These are phyloP conservation scores for Florisuga fusca DNA, from an alignment of 2,797 vertebrate species.

Conservation along the genomic window DNA sequence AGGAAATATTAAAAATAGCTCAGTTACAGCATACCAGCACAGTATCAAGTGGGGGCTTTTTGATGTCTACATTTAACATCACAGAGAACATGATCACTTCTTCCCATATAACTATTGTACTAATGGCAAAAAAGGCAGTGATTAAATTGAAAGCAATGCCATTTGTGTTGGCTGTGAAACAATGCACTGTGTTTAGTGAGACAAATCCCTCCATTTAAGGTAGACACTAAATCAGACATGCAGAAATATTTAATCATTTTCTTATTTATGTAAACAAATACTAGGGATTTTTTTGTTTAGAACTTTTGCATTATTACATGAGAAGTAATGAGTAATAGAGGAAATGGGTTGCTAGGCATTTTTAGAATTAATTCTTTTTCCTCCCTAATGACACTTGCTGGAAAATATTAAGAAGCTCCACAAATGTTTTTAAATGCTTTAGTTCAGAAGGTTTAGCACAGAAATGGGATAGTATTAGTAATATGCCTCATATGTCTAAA, in stretches of 20 bases:
- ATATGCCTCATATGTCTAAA: neutral
- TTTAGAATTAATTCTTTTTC: neutral
- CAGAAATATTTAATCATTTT: conserved; percentile 75
- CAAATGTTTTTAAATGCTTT: neutral
- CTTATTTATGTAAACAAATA: conserved; percentile 72
- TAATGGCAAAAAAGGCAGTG: conserved; percentile 81
- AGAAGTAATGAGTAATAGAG: neutral
- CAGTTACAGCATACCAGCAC: conserved; percentile 84
- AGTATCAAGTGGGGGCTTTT: conserved; percentile 87
- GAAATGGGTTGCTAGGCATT: neutral
- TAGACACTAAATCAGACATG: conserved; percentile 73
- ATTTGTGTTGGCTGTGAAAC: conserved; percentile 81
- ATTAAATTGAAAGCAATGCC: conserved; percentile 81
- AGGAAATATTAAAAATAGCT: conserved; percentile 95
- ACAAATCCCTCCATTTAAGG: conserved; percentile 75
- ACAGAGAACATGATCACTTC: conserved; percentile 80
- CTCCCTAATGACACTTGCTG: neutral
- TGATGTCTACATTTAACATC: conserved; percentile 83
- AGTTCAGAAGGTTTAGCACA: neutral
- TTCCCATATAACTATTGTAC: conserved; percentile 80
- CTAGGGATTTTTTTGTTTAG: conserved; percentile 51
- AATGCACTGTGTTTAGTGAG: conserved; percentile 76
- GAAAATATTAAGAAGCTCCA: neutral
- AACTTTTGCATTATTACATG: neutral
- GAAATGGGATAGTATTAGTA: neutral